A percentile compares a stretch with the other conserved stretches of the same genome.
phyloP scores from a whole-genome alignment of 2,888 invertebrate species.

The Leucozona laternaria region DNA sequence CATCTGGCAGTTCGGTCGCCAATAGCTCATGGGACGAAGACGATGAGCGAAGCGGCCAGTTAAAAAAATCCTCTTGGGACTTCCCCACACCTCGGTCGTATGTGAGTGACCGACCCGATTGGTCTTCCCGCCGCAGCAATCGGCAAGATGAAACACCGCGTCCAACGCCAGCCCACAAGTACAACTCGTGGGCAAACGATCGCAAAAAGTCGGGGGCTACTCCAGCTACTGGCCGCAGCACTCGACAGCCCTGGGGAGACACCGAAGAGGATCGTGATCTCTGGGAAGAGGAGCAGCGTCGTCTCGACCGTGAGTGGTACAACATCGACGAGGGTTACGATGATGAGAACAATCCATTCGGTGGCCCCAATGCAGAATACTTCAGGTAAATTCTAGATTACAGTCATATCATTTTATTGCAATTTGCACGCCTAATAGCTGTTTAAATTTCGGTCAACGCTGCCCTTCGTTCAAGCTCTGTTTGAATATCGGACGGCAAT shows the following conservation, averaged over 20 bases:
- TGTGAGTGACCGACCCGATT: conserved; percentile 82
- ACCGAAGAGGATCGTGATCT: conserved; percentile 90
- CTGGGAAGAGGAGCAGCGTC: conserved; percentile 96
- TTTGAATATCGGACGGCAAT: too few species aligned
- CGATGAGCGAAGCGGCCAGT: conserved; percentile 84
- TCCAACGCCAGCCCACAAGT: conserved; percentile 93
- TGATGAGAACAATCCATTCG: conserved; percentile 97
- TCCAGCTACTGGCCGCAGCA: conserved; percentile 84
- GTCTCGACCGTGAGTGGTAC: conserved; percentile 98
- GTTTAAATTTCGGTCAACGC: too few species aligned
- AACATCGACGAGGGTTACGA: conserved; percentile 97
- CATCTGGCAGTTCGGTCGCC: conserved; percentile 87
- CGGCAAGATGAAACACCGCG: conserved; percentile 88
- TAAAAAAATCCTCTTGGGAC: conserved; percentile 94
- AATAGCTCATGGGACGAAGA: conserved; percentile 88
- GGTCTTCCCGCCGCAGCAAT: conserved; percentile 79
- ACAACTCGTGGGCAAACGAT: conserved; percentile 91
- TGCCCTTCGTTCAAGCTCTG: too few species aligned
- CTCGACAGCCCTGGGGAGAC: conserved; percentile 85
- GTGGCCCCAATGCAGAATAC: conserved; percentile 95
- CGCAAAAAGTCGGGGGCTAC: conserved; percentile 88
- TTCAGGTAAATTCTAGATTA: conserved; percentile 83
- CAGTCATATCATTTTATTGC: too few species aligned
- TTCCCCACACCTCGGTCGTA: conserved; percentile 92
- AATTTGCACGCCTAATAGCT: too few species aligned